Evolutionary conservation across 2,888 invertebrate genomes (phyloP).

Genomic region (Melanotus villosus): DNA sequence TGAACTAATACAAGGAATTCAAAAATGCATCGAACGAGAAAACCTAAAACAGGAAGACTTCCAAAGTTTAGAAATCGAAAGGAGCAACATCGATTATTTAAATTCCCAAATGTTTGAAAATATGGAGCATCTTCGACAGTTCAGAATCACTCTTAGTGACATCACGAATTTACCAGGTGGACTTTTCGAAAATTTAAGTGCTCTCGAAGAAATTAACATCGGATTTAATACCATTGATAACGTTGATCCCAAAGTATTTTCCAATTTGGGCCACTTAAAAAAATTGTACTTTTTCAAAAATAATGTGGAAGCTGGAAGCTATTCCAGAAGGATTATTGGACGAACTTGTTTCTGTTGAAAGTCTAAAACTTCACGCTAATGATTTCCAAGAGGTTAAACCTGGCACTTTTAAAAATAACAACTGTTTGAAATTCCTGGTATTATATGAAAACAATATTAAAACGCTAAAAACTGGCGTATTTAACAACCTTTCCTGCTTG

Average conservation of each 20-base stretch:
- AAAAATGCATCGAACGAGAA: conserved; percentile 25
- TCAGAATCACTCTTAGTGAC: conserved; percentile 30
- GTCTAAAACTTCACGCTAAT: conserved; percentile 28
- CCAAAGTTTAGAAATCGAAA: conserved; percentile 36
- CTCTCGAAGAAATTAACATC: conserved; percentile 32
- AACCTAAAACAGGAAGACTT: conserved; percentile 32
- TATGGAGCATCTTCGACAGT: conserved; percentile 13
- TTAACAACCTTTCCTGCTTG: conserved; percentile 16
- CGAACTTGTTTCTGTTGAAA: neutral
- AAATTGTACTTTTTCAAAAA: conserved; percentile 33
- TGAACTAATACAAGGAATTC: conserved; percentile 24
- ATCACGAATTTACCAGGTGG: conserved; percentile 21
- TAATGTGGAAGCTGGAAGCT: no score
- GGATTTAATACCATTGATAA: conserved; percentile 35
- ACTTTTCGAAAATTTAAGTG: conserved; percentile 7
- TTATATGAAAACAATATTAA: conserved; percentile 31
- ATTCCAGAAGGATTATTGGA: conserved; percentile 26
- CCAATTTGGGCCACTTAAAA: neutral
- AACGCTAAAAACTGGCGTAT: neutral
- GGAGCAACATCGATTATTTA: conserved; percentile 31
- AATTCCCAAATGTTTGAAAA: conserved; percentile 26
- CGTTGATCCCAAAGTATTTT: conserved; percentile 18
- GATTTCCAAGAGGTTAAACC: neutral
- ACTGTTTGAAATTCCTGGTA: conserved; percentile 16
- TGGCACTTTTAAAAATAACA: conserved; percentile 26